Evolutionary conservation across 2,113 vertebrate species (phyloP), one percentile per base, ranked within the genome.

Genomic region (Scortum barcoo): DNA sequence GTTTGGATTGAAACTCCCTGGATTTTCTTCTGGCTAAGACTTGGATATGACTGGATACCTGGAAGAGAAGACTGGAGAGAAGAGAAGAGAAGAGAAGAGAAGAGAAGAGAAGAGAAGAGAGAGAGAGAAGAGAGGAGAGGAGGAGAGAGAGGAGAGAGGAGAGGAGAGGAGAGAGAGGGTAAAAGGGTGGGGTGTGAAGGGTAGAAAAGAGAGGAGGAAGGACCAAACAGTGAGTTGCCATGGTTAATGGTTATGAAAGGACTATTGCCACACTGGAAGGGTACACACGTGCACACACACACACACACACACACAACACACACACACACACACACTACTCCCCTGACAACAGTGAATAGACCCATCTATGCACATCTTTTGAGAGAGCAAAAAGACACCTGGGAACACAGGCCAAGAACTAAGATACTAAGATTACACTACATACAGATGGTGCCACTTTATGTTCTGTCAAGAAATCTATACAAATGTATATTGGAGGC

Each of bases 11-110:
- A 96, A 99, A 97, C 95, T 99, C 98, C 94, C 98, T 96, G 96
- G 97, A 99, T 97, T 99, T 99, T 95, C 98, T 96, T 96, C 98
- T 97, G 94, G 98, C 98, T 96, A 99, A 96, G 93, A 99, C 98
- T 96, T 99, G 98, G 95, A 99, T 99, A 93, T 99, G 98, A 97
- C 98, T 99, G 96, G 98, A 99, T 95, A 99, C 98, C 98, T 99
- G 96, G 42, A 48, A 14, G 56, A 42, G n/a, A 20, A 5, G 22
- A 38, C 7, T 14, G 8, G 51, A 26, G 28, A 19, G 20, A 24
- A 38, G 44, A 54, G 42, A 48, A 36, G 38, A 28, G 50, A 51
- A 7, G 28, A 19, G 53, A 30, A 16, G 40, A 28, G 33, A 19
- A 8, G 19, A 17, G 30, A n/a, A 58, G 20, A 33, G 33, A 62